Evolutionary conservation across 2,797 vertebrate species (phyloP).

Genomic region (Xiphophorus birchmanni): DNA sequence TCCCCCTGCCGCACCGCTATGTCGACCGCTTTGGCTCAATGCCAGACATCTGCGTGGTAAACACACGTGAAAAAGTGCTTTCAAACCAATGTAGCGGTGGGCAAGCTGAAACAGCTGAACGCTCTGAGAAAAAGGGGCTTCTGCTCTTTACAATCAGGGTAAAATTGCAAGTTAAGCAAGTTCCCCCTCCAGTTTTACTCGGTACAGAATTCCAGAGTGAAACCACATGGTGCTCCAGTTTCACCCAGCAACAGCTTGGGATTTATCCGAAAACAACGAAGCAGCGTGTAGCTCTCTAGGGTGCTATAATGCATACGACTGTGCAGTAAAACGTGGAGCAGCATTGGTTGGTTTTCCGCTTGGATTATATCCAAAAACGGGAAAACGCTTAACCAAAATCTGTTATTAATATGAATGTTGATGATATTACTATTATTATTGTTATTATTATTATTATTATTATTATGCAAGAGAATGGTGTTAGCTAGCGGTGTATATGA

Average conservation of each 20-base stretch:
- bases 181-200: not conserved
- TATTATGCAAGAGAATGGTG: not conserved
- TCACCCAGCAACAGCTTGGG: constrained; percentile 23
- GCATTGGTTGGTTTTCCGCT: not conserved
- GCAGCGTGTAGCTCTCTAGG: constrained; percentile 6
- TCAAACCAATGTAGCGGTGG: constrained; percentile 26
- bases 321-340: not conserved
- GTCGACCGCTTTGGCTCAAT: constrained; percentile 38
- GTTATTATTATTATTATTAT: too few relatives aligned
- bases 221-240: constrained; percentile 47
- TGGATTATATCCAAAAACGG: too few relatives aligned
- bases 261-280: constrained; percentile 33
- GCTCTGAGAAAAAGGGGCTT: constrained; percentile 3
- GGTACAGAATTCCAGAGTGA: constrained; percentile 44
- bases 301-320: not conserved
- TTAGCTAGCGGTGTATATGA: constrained; percentile 7
- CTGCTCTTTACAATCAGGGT: constrained; percentile 35
- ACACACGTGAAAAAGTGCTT: constrained; percentile 13
- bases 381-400: not conserved
- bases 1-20: not conserved
- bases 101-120: constrained; percentile 61
- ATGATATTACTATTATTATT: not conserved
- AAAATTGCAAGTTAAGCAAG: constrained; percentile 52
- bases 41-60: constrained; percentile 53
- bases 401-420: not conserved